A percentile compares a stretch with the other conserved stretches of the same genome.
Conservation (phyloP, 2,888 invertebrate species). For the Sinopyrophorus schimmeli region DNA sequence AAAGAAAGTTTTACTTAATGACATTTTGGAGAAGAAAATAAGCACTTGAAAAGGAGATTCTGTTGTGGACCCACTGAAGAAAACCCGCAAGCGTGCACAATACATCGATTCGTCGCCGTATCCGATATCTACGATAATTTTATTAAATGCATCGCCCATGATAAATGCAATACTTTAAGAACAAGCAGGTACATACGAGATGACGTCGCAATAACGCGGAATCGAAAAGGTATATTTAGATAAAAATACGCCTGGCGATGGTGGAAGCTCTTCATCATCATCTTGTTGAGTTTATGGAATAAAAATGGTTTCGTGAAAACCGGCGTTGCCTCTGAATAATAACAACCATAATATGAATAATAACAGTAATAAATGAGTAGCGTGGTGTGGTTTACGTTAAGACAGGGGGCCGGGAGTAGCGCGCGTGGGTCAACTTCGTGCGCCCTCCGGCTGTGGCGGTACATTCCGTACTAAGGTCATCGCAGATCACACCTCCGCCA, state of each 20-base stretch:
- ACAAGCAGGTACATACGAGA: conserved; percentile 2
- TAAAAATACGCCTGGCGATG: not conserved
- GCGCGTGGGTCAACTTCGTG: conserved; percentile 41
- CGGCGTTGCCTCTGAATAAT: conserved; percentile 32
- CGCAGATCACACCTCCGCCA: conserved; percentile 31
- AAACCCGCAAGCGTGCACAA: too few species aligned
- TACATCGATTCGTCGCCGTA: conserved; percentile 9
- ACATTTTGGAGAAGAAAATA: too few species aligned
- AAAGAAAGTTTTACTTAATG: too few species aligned
- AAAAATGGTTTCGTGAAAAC: conserved; percentile 29
- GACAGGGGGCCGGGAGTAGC: conserved; percentile 32
- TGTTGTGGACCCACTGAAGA: too few species aligned
- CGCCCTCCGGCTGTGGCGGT: conserved; percentile 36
- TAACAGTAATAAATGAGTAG: conserved; percentile 37
- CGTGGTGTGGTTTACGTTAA: conserved; percentile 36
- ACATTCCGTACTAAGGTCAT: conserved; percentile 36
- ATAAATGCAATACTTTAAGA: conserved; percentile 11
- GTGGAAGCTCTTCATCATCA: conserved; percentile 13
- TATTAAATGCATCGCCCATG: conserved; percentile 8
- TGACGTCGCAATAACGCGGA: conserved; percentile 8
- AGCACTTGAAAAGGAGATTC: too few species aligned
- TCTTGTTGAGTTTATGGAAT: conserved; percentile 16
- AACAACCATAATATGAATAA: conserved; percentile 36
- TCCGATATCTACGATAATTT: conserved; percentile 7
- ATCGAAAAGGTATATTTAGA: conserved; percentile 8